Conservation (phyloP, 1,140 invertebrate genomes). For the Spodoptera frugiperda region DNA sequence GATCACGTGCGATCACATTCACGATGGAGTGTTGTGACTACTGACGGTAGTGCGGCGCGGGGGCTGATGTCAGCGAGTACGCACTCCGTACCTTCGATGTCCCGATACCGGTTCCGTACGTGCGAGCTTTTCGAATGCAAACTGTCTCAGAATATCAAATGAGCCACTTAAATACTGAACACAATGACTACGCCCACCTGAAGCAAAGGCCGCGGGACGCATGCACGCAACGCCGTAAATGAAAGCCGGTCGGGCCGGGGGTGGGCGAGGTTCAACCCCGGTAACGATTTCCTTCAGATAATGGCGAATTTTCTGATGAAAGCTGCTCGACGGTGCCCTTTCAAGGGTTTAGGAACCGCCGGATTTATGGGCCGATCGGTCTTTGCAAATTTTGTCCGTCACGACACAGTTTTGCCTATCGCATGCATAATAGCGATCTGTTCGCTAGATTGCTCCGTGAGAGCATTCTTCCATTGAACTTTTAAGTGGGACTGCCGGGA, state of each 20-base stretch:
- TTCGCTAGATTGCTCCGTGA: slow-evolving; percentile 56
- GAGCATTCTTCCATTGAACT: slow-evolving; percentile 66
- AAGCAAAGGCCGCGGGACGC: slow-evolving; percentile 79
- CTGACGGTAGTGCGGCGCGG: slow-evolving; percentile 31
- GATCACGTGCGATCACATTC: slow-evolving; percentile 54
- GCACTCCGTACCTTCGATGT: slow-evolving; percentile 65
- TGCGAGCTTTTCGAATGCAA: slow-evolving; percentile 81
- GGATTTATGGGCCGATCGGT: slow-evolving; percentile 79
- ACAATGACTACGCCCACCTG: slow-evolving; percentile 84
- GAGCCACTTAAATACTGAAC: slow-evolving; percentile 84
- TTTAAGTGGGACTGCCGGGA: slow-evolving; percentile 58
- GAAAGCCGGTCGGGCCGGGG: slow-evolving; percentile 77
- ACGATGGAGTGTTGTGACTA: slow-evolving; percentile 50
- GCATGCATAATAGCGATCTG: slow-evolving; percentile 69
- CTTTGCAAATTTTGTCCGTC: slow-evolving; percentile 77
- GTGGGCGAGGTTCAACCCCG: slow-evolving; percentile 77
- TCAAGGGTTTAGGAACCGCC: slow-evolving; percentile 81
- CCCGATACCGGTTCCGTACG: slow-evolving; percentile 72
- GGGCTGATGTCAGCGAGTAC: slow-evolving; percentile 48
- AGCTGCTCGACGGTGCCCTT: slow-evolving; percentile 80
- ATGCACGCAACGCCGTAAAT: slow-evolving; percentile 83
- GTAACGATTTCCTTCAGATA: slow-evolving; percentile 85
- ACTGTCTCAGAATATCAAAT: slow-evolving; percentile 85
- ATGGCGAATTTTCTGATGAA: slow-evolving; percentile 84
- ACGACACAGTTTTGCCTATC: slow-evolving; percentile 69